Conservation (phyloP, 2,113 vertebrate species). For the Megatriorchis doriae region DNA sequence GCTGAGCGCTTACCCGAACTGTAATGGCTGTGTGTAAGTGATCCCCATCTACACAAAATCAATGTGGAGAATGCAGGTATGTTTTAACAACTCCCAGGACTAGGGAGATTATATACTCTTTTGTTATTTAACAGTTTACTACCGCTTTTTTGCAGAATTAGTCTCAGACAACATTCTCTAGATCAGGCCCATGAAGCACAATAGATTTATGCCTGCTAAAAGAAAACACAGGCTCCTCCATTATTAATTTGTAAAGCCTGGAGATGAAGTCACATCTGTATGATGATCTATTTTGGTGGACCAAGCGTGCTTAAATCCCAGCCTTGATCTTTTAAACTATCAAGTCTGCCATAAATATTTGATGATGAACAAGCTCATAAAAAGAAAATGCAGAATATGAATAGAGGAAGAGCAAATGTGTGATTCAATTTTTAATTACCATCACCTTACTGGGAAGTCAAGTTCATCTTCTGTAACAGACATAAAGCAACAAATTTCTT, state of each 20-base stretch:
- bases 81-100: not conserved
- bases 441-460: conserved; percentile 2
- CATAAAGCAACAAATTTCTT: not conserved
- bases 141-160: not conserved
- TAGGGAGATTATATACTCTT: not conserved
- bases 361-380: conserved; percentile 67
- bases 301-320: conserved; percentile 39
- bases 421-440: conserved; percentile 71
- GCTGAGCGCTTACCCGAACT: not conserved
- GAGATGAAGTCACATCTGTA: conserved; percentile 58
- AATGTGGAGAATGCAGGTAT: not conserved
- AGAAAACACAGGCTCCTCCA: not conserved
- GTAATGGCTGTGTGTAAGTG: not conserved
- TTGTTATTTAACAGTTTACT: not conserved
- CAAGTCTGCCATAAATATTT: conserved; percentile 70
- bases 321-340: conserved; percentile 66
- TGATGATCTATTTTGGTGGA: conserved; percentile 63
- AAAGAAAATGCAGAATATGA: conserved; percentile 65
- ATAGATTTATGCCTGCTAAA: conserved; percentile 14
- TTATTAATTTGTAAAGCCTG: conserved; percentile 61
- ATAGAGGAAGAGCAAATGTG: conserved; percentile 28
- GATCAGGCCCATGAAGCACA: not conserved
- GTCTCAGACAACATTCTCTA: not conserved
- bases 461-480: not conserved
- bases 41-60: not conserved